Evolutionary conservation across 2,113 vertebrate genomes (phyloP).

Genomic region (Saguinus midas): DNA sequence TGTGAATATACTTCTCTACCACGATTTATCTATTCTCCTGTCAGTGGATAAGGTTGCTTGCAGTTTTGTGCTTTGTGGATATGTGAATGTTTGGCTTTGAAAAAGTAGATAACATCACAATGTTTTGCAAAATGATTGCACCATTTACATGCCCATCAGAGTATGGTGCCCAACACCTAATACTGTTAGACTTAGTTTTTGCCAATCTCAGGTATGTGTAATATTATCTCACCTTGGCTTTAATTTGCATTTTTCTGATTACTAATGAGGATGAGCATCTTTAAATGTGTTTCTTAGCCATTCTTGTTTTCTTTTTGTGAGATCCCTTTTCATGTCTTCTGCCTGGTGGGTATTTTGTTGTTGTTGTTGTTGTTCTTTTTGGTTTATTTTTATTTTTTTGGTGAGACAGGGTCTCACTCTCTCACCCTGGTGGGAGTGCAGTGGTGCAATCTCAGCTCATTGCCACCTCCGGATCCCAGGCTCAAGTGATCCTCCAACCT

Average conservation of each 20-base stretch:
- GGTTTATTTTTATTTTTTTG: neutral
- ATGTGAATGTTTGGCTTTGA: neutral
- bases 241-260: neutral
- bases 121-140: neutral
- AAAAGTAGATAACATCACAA: neutral
- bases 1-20: neutral
- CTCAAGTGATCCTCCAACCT: neutral
- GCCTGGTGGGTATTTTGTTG: too few relatives aligned
- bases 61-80: neutral
- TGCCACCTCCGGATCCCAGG: neutral
- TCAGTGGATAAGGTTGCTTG: neutral
- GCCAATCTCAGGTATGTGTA: neutral
- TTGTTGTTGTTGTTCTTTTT: too few relatives aligned
- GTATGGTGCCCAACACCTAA: neutral
- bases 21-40: neutral
- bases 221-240: neutral
- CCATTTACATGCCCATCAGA: neutral
- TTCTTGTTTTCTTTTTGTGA: constrained; percentile 14
- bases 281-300: neutral
- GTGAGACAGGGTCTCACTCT: neutral
- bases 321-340: constrained; percentile 23
- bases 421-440: neutral
- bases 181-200: neutral
- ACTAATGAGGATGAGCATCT: neutral
- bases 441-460: neutral